Base-by-base conservation (phyloP, 2,888 invertebrate genomes). In the Masnerella sp. region DNA sequence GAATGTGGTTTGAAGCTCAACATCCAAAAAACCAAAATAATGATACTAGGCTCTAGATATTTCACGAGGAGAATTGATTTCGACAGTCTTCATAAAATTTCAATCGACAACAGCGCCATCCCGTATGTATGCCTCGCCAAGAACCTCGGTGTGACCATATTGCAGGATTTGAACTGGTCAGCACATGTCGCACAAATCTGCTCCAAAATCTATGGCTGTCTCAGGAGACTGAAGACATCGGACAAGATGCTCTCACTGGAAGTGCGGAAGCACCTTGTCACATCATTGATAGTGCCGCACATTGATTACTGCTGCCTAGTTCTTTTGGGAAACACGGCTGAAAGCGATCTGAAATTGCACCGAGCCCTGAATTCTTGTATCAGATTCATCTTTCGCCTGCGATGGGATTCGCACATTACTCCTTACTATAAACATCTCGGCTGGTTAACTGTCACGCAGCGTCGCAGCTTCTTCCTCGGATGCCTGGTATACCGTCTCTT, bases 151-250 rank as follows among this genome's bases (percentile, higher is more conserved):
- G 7, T 25, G n/a, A n/a, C 7, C 25, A 25, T 5, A 25, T 25
- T 7, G 7, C 25, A 25, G 25, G 25, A 25, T 25, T 7, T 25
- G 25, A 7, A 25, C 25, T 25, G 25, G 25, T 25, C 25, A 4
- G 5, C 4, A 25, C 25, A n/a, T n/a, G n/a, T n/a, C n/a, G n/a
- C n/a, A n/a, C n/a, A n/a, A n/a, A n/a, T n/a, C n/a, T n/a, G n/a
- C n/a, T n/a, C n/a, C n/a, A n/a, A n/a, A n/a, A n/a, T n/a, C n/a
- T n/a, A n/a, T n/a, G 7, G 36, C 7, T 14, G 36, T 5, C 88
- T 84, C 52, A 9, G 14, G n/a, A 2, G 11, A 5, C 7, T 25
- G 5, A 25, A 25, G 7, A 25, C 25, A 25, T 25, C 25, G 7
- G 30, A 30, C 14, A 2, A n/a, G 14, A 5, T 3, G 2, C 36